These are phyloP conservation scores for Polydrusus cervinus DNA, from an alignment of 2,888 invertebrate species.

Conservation along the genomic window DNA sequence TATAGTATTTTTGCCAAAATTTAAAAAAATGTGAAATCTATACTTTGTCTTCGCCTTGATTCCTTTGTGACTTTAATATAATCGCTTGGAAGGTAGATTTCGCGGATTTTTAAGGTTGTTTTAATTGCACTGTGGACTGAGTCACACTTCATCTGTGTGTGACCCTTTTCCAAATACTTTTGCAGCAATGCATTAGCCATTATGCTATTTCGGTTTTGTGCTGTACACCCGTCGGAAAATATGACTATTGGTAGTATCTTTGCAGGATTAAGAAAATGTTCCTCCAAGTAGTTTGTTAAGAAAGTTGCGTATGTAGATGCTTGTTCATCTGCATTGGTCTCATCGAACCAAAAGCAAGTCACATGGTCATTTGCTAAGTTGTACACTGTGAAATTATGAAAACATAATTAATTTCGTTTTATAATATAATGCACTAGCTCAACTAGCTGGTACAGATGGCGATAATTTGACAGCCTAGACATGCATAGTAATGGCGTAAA, in stretches of 20 bases:
- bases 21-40: constrained; percentile 30
- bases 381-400: constrained; percentile 60
- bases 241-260: constrained; percentile 57
- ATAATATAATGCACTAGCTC: constrained; percentile 57
- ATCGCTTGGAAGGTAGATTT: constrained; percentile 56
- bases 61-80: constrained; percentile 53
- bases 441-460: constrained; percentile 47
- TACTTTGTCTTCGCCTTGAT: constrained; percentile 31
- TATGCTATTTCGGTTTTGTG: constrained; percentile 59
- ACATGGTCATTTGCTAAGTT: constrained; percentile 54
- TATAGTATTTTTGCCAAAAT: constrained; percentile 33
- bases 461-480: constrained; percentile 52
- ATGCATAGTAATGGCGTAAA: constrained; percentile 56
- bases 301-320: constrained; percentile 51
- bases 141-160: constrained; percentile 63
- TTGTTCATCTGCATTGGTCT: constrained; percentile 55
- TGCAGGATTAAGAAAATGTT: constrained; percentile 26
- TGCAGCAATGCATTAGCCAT: constrained; percentile 13
- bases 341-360: constrained; percentile 58
- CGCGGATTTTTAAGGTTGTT: constrained; percentile 53
- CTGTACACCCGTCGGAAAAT: constrained; percentile 61
- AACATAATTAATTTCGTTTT: constrained; percentile 60
- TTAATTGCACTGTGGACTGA: constrained; percentile 60
- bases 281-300: constrained; percentile 43
- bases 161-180: too few species aligned